Evolutionary conservation across 2,113 vertebrate genomes (phyloP).

Genomic region (Thamnophis sirtalis): DNA sequence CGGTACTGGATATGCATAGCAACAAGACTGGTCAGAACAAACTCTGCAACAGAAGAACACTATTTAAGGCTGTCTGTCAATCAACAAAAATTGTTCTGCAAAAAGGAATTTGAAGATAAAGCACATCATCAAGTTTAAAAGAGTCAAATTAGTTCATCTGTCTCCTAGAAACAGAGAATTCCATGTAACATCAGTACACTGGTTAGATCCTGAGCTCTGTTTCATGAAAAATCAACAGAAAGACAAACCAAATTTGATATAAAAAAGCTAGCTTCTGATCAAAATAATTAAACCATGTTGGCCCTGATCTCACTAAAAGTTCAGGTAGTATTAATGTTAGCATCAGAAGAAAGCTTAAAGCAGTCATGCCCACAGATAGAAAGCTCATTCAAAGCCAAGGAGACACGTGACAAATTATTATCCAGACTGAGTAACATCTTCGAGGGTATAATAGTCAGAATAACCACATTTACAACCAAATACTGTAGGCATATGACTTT

Average conservation of each 20-base stretch:
- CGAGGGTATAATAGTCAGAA: not conserved
- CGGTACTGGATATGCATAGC: conserved; percentile 64
- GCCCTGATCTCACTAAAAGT: not conserved
- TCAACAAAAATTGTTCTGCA: not conserved
- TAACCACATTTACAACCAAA: not conserved
- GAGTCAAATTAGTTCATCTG: not conserved
- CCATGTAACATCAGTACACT: not conserved
- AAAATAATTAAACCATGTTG: not conserved
- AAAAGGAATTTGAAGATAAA: not conserved
- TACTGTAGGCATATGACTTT: not conserved
- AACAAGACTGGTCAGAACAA: conserved; percentile 67
- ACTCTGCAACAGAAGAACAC: conserved; percentile 45
- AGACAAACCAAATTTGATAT: not conserved
- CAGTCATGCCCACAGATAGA: not conserved
- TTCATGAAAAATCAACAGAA: not conserved
- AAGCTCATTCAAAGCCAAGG: not conserved
- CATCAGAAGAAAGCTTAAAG: not conserved
- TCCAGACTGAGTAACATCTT: not conserved
- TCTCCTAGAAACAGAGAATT: not conserved
- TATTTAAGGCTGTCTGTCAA: conserved; percentile 3
- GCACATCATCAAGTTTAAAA: not conserved
- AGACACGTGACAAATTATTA: not conserved
- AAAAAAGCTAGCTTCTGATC: not conserved
- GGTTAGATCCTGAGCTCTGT: not conserved
- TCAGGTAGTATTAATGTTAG: not conserved